A percentile compares a stretch with the other conserved stretches of the same genome.
Conservation (phyloP, 2,888 invertebrate genomes). For the Podabrus alpinus region DNA sequence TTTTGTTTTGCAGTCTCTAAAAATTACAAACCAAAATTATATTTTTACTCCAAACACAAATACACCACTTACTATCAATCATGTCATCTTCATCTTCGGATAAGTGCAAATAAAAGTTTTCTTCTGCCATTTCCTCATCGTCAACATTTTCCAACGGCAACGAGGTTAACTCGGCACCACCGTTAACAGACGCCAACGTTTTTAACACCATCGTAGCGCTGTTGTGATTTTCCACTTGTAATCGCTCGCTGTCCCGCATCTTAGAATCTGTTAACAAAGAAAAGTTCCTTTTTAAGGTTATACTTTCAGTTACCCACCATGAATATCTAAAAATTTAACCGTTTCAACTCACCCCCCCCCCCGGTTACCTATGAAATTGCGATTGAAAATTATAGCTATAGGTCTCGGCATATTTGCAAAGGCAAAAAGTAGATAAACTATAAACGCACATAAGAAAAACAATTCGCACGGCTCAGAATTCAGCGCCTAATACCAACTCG, state of each 20-base stretch:
- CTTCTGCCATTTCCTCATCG: slow-evolving; percentile 46
- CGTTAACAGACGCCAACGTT: slow-evolving; percentile 3
- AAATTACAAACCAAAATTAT: neutral
- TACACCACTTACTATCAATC: slow-evolving; percentile 11
- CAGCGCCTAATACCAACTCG: too few species aligned
- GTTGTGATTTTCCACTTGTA: slow-evolving; percentile 6
- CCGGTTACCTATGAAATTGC: too few species aligned
- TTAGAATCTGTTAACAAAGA: slow-evolving; percentile 10
- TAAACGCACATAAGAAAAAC: too few species aligned
- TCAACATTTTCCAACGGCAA: slow-evolving; percentile 1
- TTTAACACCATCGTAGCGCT: slow-evolving; percentile 16
- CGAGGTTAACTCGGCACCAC: slow-evolving; percentile 4
- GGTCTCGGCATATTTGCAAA: too few species aligned
- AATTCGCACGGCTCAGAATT: too few species aligned
- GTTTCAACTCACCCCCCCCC: too few species aligned
- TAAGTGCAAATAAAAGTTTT: slow-evolving; percentile 49
- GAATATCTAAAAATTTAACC: neutral
- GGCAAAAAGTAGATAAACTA: too few species aligned
- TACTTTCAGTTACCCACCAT: neutral
- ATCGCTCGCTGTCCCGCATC: slow-evolving; percentile 17
- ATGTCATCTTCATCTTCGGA: slow-evolving; percentile 48
- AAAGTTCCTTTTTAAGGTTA: neutral
- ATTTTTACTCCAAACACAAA: neutral
- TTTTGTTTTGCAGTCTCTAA: slow-evolving; percentile 12
- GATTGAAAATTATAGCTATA: too few species aligned